Conservation (phyloP, 2,113 vertebrate species). For the Dipodomys stephensi region DNA sequence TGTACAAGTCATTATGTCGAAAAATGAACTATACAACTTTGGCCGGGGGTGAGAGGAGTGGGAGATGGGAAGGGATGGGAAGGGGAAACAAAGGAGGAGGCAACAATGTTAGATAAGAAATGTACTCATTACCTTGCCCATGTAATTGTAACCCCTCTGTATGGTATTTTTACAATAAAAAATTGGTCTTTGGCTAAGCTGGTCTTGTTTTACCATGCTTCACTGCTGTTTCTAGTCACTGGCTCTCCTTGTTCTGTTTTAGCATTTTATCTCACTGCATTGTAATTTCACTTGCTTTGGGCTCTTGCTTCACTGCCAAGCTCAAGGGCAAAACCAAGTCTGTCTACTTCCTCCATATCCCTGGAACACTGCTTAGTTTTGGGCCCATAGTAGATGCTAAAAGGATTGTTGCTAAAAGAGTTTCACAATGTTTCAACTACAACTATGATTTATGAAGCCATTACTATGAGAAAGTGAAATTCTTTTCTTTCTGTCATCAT, state of each 20-base stretch:
- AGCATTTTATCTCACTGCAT: not conserved
- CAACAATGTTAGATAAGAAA: no score
- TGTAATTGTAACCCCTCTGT: no score
- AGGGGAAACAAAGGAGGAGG: no score
- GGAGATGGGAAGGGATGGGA: no score
- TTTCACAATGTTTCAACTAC: slow-evolving; percentile 14
- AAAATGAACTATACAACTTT: no score
- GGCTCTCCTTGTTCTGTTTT: not conserved
- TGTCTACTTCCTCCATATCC: not conserved
- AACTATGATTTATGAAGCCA: not conserved
- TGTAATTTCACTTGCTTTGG: not conserved
- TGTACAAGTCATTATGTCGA: no score
- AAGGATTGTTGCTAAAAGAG: not conserved
- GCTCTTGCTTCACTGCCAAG: not conserved
- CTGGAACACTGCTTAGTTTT: not conserved
- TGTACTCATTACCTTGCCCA: no score
- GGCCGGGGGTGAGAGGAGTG: no score
- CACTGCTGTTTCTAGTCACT: not conserved
- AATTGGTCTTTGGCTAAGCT: not conserved
- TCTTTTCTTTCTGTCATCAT: not conserved
- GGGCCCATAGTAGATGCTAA: not conserved
- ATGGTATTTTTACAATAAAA: no score
- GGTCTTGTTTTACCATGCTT: not conserved
- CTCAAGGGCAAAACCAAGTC: not conserved
- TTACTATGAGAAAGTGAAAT: slow-evolving; percentile 31